Base-by-base conservation (phyloP, 2,797 vertebrate species). In the Anabas testudineus region DNA sequence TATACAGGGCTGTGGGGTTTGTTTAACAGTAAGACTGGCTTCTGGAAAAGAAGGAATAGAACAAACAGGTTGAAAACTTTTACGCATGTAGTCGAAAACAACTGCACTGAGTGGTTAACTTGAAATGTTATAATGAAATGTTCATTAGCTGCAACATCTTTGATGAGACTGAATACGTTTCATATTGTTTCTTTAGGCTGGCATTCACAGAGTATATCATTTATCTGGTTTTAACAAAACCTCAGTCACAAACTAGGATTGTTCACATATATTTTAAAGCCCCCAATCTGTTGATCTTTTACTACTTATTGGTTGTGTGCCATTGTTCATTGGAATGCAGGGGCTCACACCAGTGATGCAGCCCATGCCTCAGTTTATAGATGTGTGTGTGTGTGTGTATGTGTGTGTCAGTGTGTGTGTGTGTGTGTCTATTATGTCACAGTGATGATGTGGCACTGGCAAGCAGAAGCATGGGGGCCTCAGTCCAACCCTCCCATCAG, bases 401-500 rank as follows among this genome's bases (percentile, higher is more conserved):
- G 77, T 67, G 68, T 71, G 63, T 65, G 4, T 76, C 52, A 56
- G 58, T 46, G 55, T 61, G 56, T 60, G 71, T 66, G 77, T 67
- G 68, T 71, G 63, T 65, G 4, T 76, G 74, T 76, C 83, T 87
- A 82, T 90, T 90, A 90, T 90, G 84, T 90, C 90, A 86, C 85
- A 86, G 37, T 88, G 82, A 88, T 90, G 89, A 89, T 87, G 80
- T 83, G 81, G 79, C 87, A 75, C 53, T 80, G 77, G 82, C 67
- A 56, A 61, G 59, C 81, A 74, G 61, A 60, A 51, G 4, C 41
- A 48, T n/a, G 5, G 56, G 74, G 82, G 87, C 72, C 80, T 84
- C 67, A 30, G 61, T 72, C 76, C 63, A 13, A 53, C 30, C 28
- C 54, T 49, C 57, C 47, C 39, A 15, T 73, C 73, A 67, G 64